These are phyloP conservation scores for Plecturocebus donacophilus DNA, from an alignment of 2,113 vertebrate genomes.

Conservation along the genomic window DNA sequence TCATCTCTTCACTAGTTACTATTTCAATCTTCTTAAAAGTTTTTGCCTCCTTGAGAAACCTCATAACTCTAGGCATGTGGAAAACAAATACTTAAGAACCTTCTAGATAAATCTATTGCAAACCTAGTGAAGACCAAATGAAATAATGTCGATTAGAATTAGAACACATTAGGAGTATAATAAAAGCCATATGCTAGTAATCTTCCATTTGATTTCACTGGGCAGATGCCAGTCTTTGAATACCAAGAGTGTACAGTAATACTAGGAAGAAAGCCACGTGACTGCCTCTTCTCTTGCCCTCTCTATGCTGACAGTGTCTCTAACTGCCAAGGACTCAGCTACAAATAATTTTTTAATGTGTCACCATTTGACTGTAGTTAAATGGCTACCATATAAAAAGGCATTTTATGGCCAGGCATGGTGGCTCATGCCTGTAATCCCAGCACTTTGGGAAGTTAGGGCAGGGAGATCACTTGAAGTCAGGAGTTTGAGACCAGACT, in stretches of 20 bases:
- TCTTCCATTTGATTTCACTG: not conserved
- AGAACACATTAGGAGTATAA: not conserved
- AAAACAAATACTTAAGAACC: not conserved
- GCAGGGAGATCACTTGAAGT: too few relatives aligned
- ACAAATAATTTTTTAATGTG: not conserved
- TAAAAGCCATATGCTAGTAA: not conserved
- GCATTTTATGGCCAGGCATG: not conserved
- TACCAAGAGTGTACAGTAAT: not conserved
- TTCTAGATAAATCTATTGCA: not conserved
- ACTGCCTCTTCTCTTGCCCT: rapidly evolving
- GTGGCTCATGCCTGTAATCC: too few relatives aligned
- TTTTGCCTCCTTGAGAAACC: not conserved
- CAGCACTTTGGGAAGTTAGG: too few relatives aligned
- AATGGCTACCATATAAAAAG: not conserved
- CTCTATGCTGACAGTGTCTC: not conserved
- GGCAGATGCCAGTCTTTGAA: not conserved
- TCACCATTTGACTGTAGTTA: not conserved
- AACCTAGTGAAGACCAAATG: not conserved
- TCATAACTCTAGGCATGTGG: not conserved
- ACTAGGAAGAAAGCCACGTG: rapidly evolving
- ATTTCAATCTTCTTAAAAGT: not conserved
- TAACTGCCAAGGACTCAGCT: not conserved
- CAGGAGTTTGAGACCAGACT: too few relatives aligned
- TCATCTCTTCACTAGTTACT: not conserved
- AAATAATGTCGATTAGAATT: not conserved